phyloP scores from a whole-genome alignment of 2,888 invertebrate genomes.

The Galerucella calmariensis region DNA sequence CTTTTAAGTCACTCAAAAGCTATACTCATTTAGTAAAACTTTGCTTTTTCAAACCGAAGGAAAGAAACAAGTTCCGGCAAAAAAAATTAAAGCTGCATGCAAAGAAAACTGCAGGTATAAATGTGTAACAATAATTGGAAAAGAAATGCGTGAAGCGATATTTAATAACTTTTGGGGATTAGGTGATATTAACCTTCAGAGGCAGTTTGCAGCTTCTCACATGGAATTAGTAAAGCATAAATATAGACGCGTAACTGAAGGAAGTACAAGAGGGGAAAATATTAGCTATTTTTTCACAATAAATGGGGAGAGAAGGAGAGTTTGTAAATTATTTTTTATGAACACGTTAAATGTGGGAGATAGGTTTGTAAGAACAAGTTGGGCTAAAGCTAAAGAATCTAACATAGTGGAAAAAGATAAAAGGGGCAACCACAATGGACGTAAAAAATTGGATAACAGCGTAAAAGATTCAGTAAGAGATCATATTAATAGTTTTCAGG shows the following conservation, averaged over 20 bases:
- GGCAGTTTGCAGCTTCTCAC: not conserved
- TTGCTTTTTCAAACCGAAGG: not conserved
- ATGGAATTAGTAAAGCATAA: not conserved
- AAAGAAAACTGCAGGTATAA: no score
- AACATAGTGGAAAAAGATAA: not conserved
- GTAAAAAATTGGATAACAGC: not conserved
- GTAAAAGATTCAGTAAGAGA: not conserved
- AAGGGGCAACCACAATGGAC: not conserved
- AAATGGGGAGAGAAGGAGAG: not conserved
- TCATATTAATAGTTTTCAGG: constrained; percentile 10
- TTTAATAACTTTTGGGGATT: not conserved
- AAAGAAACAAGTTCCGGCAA: not conserved
- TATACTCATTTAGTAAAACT: no score
- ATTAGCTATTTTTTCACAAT: not conserved
- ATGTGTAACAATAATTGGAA: not conserved
- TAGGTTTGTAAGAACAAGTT: not conserved
- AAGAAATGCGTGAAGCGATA: not conserved
- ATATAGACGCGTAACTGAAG: not conserved
- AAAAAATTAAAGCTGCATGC: not conserved
- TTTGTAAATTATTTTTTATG: constrained; percentile 1
- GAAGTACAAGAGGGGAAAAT: not conserved
- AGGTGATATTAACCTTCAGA: not conserved
- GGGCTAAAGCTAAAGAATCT: not conserved
- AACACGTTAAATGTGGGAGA: not conserved
- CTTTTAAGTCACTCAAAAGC: no score